A percentile compares a stretch with the other conserved stretches of the same genome.
Conservation (phyloP, 2,888 invertebrate species). For the Chrysomela aeneicollis region DNA sequence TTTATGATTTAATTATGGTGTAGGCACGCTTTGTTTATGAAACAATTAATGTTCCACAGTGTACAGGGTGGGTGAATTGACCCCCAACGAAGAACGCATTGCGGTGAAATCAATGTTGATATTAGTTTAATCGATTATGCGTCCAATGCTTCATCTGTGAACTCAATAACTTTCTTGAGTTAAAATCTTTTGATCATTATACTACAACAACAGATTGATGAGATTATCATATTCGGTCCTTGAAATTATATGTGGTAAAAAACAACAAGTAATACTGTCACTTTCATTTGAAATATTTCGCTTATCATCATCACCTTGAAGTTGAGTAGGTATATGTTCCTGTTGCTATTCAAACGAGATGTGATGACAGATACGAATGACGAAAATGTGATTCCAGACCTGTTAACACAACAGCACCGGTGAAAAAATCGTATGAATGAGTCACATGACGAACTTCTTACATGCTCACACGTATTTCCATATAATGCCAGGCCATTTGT, state of each 20-base stretch:
- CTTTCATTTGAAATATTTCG: not conserved
- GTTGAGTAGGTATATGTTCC: not conserved
- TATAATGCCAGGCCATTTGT: constrained; percentile 7
- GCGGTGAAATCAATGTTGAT: no score
- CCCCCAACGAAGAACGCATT: not conserved
- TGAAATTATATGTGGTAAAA: not conserved
- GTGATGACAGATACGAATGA: constrained; percentile 1
- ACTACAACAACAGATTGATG: no score
- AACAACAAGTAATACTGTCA: not conserved
- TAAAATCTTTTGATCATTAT: no score
- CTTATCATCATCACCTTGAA: not conserved
- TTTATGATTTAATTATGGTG: constrained; percentile 11
- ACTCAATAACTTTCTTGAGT: no score
- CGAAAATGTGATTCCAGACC: no score
- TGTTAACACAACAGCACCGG: not conserved
- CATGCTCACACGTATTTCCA: not conserved
- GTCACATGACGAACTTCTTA: not conserved
- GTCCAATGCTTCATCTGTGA: no score
- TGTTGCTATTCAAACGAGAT: not conserved
- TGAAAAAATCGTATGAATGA: not conserved
- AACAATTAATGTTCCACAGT: not conserved
- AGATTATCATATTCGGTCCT: not conserved
- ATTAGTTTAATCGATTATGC: no score
- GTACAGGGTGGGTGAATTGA: constrained; percentile 1
- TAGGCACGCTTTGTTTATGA: constrained; percentile 8